Conservation (phyloP, 2,797 vertebrate genomes). For the Setipinna tenuifilis region DNA sequence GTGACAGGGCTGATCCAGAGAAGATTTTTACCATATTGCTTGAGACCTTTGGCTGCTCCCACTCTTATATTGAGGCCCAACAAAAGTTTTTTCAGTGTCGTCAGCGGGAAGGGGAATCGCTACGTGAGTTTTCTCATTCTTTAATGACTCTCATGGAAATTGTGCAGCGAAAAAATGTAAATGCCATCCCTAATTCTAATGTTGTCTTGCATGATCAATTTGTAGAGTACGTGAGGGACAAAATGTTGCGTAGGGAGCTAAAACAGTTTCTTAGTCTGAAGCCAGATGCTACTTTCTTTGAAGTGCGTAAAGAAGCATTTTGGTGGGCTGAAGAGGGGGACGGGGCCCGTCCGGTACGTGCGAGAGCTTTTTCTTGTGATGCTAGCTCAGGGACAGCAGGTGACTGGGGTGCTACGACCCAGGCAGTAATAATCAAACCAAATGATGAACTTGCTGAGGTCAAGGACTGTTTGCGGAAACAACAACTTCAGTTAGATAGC, state of each 20-base stretch:
- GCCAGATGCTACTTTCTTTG: not conserved
- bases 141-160: not conserved
- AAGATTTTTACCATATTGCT: not conserved
- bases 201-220: not conserved
- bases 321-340: not conserved
- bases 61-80: not conserved
- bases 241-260: not conserved
- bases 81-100: not conserved
- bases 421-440: not conserved
- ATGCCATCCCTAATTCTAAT: not conserved
- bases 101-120: not conserved
- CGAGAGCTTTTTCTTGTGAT: not conserved
- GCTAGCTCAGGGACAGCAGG: not conserved
- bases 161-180: not conserved
- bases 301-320: not conserved
- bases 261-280: not conserved
- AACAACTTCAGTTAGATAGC: not conserved
- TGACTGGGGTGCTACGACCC: not conserved
- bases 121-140: not conserved
- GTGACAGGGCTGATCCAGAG: not conserved
- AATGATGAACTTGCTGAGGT: not conserved
- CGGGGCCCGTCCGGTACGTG: not conserved
- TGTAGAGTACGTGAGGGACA: no score
- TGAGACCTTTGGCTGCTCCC: not conserved
- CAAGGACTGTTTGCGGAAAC: not conserved